Evolutionary conservation across 2,797 vertebrate species (phyloP).

Genomic region (Falco peregrinus): DNA sequence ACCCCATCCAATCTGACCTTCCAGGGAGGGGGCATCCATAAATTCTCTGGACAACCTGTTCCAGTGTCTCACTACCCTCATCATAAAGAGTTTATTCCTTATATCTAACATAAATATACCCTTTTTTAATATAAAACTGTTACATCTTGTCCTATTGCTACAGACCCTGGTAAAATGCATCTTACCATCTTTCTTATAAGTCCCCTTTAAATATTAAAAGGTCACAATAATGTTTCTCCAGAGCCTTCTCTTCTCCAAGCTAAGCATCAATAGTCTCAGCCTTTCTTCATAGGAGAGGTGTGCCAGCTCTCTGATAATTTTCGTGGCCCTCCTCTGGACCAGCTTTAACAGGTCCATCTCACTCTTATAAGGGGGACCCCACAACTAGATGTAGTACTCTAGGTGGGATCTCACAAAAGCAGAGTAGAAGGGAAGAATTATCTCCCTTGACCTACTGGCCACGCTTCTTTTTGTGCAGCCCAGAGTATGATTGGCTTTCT

Average conservation of each 20-base stretch:
- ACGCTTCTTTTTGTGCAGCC: not conserved
- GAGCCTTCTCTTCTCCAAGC: not conserved
- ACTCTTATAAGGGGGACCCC: not conserved
- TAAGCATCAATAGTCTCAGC: not conserved
- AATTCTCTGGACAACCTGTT: not conserved
- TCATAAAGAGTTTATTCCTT: not conserved
- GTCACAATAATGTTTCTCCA: not conserved
- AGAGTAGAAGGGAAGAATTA: not conserved
- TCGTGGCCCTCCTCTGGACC: not conserved
- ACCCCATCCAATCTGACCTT: not conserved
- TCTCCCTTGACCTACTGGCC: not conserved
- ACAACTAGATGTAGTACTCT: not conserved
- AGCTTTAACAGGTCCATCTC: not conserved
- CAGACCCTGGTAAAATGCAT: not conserved
- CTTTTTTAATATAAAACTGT: not conserved
- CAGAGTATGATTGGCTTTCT: too few species aligned
- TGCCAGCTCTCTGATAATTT: not conserved
- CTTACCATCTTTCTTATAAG: not conserved
- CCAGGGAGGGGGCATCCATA: not conserved
- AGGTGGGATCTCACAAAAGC: not conserved
- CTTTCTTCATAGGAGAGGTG: not conserved
- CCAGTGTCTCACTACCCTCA: not conserved
- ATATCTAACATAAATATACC: not conserved
- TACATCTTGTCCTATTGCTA: not conserved
- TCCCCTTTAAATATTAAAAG: not conserved